Evolutionary conservation across 2,113 vertebrate genomes (phyloP), one percentile per base, ranked within the genome.

Genomic region (Rhineura floridana): DNA sequence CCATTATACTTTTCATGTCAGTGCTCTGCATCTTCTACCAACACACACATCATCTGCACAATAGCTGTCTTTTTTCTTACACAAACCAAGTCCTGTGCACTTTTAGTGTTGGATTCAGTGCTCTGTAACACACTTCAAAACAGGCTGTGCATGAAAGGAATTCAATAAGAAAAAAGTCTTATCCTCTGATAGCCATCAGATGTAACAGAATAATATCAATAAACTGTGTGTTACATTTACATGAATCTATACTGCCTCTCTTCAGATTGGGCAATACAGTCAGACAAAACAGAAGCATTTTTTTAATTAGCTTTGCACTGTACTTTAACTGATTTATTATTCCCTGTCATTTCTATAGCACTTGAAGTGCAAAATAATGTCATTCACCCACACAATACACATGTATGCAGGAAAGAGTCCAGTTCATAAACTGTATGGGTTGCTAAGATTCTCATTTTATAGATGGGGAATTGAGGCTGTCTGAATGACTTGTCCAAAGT

Each of bases 61-160:
- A 15, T 67, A 83, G 46, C 5, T 2, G 70, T 3, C 46, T 67
- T 86, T n/a, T 42, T 4, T 84, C 72, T 81, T 88, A 50, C 12
- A 85, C 3, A 88, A 87, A n/a, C 0, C 6, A n/a, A 3, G 87
- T 93, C 65, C 39, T 80, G 17, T 84, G 21, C 1, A 87, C 1
- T 1, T 0, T 4, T 10, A 39, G 1, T 30, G 67, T 30, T 88
- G 81, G 82, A 50, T 42, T 44, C 6, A 65, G 28, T 77, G 10
- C 1, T 87, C 9, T 80, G 33, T 80, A 55, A 80, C n/a, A 80
- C 52, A 80, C 78, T 93, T 92, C 1, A 21, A 93, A 90, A 91
- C 39, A 1, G 42, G 28, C 44, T 1, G 0, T 89, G 83, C 8
- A 42, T 67, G 3, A 25, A 87, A 89, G 0, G 50, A 81, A 3